Percentiles rank a stretch among this genome's conserved stretches.
Conservation (phyloP, 2,797 vertebrate species). For the Sebastes ruberrimus region DNA sequence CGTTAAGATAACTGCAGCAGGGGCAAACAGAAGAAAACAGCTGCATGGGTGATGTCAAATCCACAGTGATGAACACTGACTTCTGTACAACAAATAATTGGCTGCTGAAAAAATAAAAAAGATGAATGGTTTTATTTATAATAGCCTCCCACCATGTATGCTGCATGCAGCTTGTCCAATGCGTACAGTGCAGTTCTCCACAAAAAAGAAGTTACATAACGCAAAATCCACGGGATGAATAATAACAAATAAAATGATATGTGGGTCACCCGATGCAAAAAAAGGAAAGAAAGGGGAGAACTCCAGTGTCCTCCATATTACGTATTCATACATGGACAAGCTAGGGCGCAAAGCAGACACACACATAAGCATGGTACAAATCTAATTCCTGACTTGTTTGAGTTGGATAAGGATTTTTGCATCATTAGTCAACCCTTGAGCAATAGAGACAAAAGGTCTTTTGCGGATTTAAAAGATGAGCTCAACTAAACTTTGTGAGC, state of each 20-base stretch:
- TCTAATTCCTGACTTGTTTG: not conserved
- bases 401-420: not conserved
- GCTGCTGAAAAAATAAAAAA: not conserved
- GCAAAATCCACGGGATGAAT: slow-evolving; percentile 41
- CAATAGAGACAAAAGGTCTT: not conserved
- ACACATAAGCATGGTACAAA: not conserved
- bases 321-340: slow-evolving; percentile 2
- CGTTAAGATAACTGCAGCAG: not conserved
- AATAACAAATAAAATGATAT: slow-evolving; percentile 46
- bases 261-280: slow-evolving; percentile 36
- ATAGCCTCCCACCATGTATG: slow-evolving; percentile 51
- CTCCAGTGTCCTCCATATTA: not conserved
- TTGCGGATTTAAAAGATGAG: not conserved
- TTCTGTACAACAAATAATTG: slow-evolving; percentile 8
- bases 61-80: not conserved
- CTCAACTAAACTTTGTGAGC: not conserved
- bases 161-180: slow-evolving; percentile 22
- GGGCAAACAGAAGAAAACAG: not conserved
- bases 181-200: slow-evolving; percentile 12
- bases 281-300: not conserved
- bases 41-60: not conserved
- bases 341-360: not conserved
- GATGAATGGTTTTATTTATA: slow-evolving; percentile 60
- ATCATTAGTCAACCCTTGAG: not conserved
- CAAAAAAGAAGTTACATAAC: slow-evolving; percentile 52